These are phyloP conservation scores for Diabrotica virgifera DNA, from an alignment of 1,140 invertebrate genomes.

Conservation along the genomic window DNA sequence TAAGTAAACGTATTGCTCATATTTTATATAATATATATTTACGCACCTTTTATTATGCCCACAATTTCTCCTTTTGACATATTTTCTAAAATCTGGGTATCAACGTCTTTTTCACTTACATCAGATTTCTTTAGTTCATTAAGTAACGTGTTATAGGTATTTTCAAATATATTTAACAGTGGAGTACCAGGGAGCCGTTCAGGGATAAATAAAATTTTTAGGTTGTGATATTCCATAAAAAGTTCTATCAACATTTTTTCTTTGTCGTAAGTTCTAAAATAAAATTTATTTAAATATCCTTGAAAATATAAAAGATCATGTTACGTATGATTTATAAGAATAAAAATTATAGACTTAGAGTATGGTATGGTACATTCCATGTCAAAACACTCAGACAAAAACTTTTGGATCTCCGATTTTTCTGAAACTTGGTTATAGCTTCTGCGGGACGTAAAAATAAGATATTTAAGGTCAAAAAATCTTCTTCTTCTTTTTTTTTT, in stretches of 20 bases:
- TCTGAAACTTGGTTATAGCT: no score
- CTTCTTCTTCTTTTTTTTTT: no score
- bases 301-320: no score
- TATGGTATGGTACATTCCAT: no score
- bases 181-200: slow-evolving; percentile 27
- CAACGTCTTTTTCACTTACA: background rate
- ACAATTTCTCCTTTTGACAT: slow-evolving; percentile 8
- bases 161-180: slow-evolving; percentile 28
- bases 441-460: no score
- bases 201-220: slow-evolving; percentile 34
- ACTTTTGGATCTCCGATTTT: no score
- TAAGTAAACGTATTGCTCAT: no score
- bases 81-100: slow-evolving; percentile 8
- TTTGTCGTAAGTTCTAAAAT: slow-evolving; percentile 28
- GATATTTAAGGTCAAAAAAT: no score
- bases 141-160: slow-evolving; percentile 30
- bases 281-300: no score
- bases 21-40: background rate
- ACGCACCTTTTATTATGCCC: background rate
- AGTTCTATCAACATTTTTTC: slow-evolving; percentile 34
- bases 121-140: slow-evolving; percentile 13
- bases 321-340: no score
- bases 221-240: slow-evolving; percentile 29
- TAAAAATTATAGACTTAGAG: no score
- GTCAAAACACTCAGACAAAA: no score